These are phyloP conservation scores for Drosophila acutilabella DNA, from an alignment of 2,888 invertebrate genomes.

Conservation along the genomic window DNA sequence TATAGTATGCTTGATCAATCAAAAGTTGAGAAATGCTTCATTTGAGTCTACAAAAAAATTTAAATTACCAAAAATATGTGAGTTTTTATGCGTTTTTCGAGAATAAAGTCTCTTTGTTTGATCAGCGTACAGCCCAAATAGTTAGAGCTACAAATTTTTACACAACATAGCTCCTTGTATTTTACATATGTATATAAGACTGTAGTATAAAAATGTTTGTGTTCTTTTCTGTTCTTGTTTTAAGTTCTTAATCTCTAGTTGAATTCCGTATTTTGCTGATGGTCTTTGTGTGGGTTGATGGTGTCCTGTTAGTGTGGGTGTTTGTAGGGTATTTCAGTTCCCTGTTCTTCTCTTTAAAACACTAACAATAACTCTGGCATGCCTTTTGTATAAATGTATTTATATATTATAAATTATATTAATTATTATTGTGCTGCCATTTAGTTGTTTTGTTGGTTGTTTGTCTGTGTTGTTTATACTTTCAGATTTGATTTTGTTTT, in stretches of 20 bases:
- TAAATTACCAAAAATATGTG: conserved; percentile 56
- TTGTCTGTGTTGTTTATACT: background rate
- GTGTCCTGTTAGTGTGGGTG: conserved; percentile 5
- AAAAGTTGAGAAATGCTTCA: conserved; percentile 38
- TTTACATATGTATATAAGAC: background rate
- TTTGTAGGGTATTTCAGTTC: conserved; percentile 46
- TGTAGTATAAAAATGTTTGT: conserved; percentile 14
- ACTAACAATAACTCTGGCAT: conserved; percentile 44
- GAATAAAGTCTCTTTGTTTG: background rate
- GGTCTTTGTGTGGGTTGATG: conserved; percentile 32
- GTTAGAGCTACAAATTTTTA: background rate
- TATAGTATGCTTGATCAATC: conserved; percentile 15
- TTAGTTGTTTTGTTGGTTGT: background rate
- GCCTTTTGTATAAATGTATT: conserved; percentile 17
- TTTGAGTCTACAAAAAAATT: conserved; percentile 46
- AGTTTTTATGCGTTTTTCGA: conserved; percentile 20
- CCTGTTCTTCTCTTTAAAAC: conserved; percentile 40
- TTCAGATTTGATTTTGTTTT: conserved; percentile 40
- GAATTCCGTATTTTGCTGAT: conserved; percentile 46
- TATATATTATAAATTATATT: conserved; percentile 27
- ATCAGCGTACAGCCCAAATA: background rate
- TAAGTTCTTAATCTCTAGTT: conserved; percentile 27
- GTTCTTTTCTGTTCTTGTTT: conserved; percentile 4
- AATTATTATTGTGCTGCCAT: conserved; percentile 23
- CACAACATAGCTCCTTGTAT: background rate